These are phyloP conservation scores for Arvicanthis niloticus DNA, from an alignment of 2,113 vertebrate species.

Conservation along the genomic window DNA sequence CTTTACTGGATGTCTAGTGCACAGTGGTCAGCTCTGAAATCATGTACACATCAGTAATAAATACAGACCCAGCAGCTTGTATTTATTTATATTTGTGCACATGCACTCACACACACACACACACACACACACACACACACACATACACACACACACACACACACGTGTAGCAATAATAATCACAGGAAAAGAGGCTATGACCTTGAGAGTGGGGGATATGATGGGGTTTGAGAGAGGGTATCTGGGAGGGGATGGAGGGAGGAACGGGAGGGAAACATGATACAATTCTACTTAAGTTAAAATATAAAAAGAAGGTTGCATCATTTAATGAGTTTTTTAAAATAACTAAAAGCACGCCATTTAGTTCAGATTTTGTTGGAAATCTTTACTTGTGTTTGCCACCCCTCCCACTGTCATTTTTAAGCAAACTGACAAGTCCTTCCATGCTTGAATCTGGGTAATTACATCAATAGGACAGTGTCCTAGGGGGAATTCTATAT, in stretches of 20 bases:
- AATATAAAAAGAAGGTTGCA: neutral
- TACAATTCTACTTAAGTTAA: neutral
- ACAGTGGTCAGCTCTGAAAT: neutral
- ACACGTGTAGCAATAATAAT: neutral
- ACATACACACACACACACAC: too few species aligned
- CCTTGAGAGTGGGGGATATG: neutral
- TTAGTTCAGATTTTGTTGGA: constrained; percentile 70
- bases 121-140: too few species aligned
- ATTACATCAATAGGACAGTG: constrained; percentile 85
- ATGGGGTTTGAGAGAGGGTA: neutral
- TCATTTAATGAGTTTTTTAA: constrained; percentile 8
- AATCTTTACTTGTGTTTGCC: constrained; percentile 79
- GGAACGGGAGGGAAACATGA: neutral
- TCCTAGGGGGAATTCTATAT: constrained; percentile 77
- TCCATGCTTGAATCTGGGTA: constrained; percentile 82
- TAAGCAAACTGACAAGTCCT: constrained; percentile 81
- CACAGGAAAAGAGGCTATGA: neutral
- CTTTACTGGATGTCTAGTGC: neutral
- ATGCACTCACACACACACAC: neutral
- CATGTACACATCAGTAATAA: neutral
- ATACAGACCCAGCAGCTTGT: neutral
- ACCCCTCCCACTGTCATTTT: constrained; percentile 78
- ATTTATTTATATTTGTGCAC: neutral
- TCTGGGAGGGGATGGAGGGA: neutral
- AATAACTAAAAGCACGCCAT: neutral